Base-by-base conservation (phyloP, 2,888 invertebrate genomes). In the Deladenus siricidicola region DNA sequence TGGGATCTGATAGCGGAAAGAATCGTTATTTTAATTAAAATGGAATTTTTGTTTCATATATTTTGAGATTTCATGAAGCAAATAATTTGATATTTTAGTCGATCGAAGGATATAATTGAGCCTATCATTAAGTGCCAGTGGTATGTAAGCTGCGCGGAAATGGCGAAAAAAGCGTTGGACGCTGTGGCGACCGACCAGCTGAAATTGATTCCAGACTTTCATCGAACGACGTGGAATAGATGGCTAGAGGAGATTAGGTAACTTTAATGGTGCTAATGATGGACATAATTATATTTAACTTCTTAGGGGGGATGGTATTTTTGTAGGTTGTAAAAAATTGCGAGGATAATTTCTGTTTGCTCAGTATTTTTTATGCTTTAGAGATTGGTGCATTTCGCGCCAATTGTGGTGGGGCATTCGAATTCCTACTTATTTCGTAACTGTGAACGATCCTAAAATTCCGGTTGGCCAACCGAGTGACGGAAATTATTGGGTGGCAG, bases 361-460 rank as follows among this genome's bases (percentile, higher is more conserved):
- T 34, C 14, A 34, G 14, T 14, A 10, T 34, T 29, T 24, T 21
- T n/a, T 56, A 50, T 30, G 17, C 69, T 76, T 26, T 74, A 86
- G 92, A 3, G 96, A 98, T 81, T 98, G 98, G 98, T 99, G 98
- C 81, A 89, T 99, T 62, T 96, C 94, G 0, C 84, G 85, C 1
- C 98, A 98, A 80, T 83, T 99, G 58, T 99, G 98, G 98, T 98
- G 98, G 98, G 98, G 98, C 1, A 98, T 98, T 81, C 86, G 90
- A 60, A 91, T 99, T 69, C 98, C 98, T 0, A 93, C 90, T 0
- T 98, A 94, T 80, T 86, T 84, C 77, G 86, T 90, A 17, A 84
- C 68, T 17, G 67, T 77, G 50, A 63, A 66, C 42, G 76, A 64
- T 42, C 56, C 59, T 24, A 51, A n/a, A 8, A 62, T 63, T n/a